These are phyloP conservation scores for Sarcophaga carnaria DNA, from an alignment of 2,888 invertebrate genomes.

Conservation along the genomic window DNA sequence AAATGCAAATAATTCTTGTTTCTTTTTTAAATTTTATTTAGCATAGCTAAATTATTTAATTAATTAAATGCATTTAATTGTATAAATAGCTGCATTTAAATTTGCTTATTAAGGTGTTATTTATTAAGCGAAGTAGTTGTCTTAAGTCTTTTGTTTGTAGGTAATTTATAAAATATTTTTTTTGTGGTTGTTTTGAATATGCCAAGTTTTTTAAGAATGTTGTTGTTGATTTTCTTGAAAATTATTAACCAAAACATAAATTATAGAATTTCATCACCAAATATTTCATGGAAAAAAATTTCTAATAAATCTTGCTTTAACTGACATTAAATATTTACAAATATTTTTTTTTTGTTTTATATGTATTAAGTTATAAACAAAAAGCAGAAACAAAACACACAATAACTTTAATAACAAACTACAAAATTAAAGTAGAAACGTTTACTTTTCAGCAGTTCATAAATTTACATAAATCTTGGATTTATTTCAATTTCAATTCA, in stretches of 20 bases:
- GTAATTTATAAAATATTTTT: neutral
- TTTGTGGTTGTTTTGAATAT: neutral
- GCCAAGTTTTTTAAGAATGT: neutral
- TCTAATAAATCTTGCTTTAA: conserved; percentile 66
- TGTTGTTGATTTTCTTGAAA: neutral
- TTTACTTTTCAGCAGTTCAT: conserved; percentile 67
- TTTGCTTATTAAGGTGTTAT: neutral
- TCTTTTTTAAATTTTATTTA: conserved; percentile 23
- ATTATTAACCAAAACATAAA: conserved; percentile 37
- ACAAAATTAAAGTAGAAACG: conserved; percentile 51
- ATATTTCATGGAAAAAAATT: conserved; percentile 55
- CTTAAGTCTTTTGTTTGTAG: conserved; percentile 5
- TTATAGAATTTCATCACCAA: conserved; percentile 62
- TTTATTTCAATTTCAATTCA: neutral
- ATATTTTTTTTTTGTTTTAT: conserved; percentile 22
- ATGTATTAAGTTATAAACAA: conserved; percentile 13
- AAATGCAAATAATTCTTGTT: conserved; percentile 48
- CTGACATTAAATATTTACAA: conserved; percentile 51
- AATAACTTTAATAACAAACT: conserved; percentile 32
- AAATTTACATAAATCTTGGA: conserved; percentile 65
- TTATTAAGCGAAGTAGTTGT: neutral
- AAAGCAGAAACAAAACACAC: neutral
- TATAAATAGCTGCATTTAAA: neutral
- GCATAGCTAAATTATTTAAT: neutral
- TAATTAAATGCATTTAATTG: neutral